A percentile compares a stretch with the other conserved stretches of the same genome.
These are phyloP conservation scores for Carassius carassius DNA, from an alignment of 2,113 vertebrate genomes.

Conservation along the genomic window DNA sequence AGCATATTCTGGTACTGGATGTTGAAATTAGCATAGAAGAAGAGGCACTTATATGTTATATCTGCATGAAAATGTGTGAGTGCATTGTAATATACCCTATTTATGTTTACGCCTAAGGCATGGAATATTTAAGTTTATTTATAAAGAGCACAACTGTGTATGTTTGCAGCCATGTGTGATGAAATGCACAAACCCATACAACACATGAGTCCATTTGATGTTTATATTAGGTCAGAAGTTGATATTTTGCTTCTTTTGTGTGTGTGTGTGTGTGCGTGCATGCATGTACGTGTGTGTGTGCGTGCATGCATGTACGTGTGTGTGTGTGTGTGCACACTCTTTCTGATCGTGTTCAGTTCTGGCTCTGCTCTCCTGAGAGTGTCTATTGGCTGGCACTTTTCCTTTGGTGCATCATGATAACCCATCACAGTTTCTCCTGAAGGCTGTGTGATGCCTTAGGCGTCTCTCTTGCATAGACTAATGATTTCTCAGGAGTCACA, in stretches of 20 bases:
- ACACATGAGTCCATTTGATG: background rate
- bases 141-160: background rate
- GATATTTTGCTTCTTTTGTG: background rate
- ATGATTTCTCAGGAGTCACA: constrained; percentile 12
- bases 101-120: background rate
- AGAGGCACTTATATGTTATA: background rate
- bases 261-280: background rate
- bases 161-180: background rate
- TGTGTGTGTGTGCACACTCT: too few relatives aligned
- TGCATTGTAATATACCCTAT: background rate
- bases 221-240: background rate
- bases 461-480: constrained; percentile 18
- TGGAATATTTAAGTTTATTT: background rate
- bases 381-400: background rate
- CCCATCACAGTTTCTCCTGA: constrained; percentile 13
- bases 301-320: background rate
- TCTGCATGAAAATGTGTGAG: background rate
- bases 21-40: background rate
- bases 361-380: too few relatives aligned
- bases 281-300: background rate
- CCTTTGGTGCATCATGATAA: background rate
- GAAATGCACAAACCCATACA: background rate
- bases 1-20: background rate
- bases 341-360: background rate
- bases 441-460: background rate